These are phyloP conservation scores for Malurus elegans DNA, from an alignment of 2,113 vertebrate genomes.

Conservation along the genomic window DNA sequence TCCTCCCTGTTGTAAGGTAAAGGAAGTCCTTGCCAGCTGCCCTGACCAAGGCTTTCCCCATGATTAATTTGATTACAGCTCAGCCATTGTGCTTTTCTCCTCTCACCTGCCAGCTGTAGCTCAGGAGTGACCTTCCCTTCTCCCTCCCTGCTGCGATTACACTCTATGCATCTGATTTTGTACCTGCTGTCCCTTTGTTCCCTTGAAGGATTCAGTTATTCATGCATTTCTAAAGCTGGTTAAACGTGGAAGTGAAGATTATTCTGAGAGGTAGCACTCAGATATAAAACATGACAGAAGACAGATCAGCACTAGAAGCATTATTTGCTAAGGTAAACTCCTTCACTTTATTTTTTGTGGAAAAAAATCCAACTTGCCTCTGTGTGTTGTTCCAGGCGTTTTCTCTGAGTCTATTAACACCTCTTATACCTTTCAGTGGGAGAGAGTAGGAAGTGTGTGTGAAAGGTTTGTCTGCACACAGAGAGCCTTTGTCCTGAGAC, in stretches of 20 bases:
- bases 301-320: neutral
- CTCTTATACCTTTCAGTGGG: neutral
- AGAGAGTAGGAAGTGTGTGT: neutral
- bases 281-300: neutral
- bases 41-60: neutral
- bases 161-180: neutral
- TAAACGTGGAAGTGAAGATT: neutral
- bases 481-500: conserved; percentile 4
- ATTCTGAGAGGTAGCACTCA: neutral
- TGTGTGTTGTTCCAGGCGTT: neutral
- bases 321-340: neutral
- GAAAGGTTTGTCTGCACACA: neutral
- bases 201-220: neutral
- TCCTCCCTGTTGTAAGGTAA: neutral
- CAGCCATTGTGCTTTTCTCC: neutral
- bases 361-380: neutral
- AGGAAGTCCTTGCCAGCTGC: neutral
- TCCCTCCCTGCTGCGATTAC: neutral
- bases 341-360: neutral
- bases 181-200: neutral
- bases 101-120: neutral
- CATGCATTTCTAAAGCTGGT: neutral
- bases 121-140: neutral
- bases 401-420: neutral
- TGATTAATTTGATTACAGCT: neutral